Base-by-base conservation (phyloP, 2,888 invertebrate genomes). In the Eurytoma californica region DNA sequence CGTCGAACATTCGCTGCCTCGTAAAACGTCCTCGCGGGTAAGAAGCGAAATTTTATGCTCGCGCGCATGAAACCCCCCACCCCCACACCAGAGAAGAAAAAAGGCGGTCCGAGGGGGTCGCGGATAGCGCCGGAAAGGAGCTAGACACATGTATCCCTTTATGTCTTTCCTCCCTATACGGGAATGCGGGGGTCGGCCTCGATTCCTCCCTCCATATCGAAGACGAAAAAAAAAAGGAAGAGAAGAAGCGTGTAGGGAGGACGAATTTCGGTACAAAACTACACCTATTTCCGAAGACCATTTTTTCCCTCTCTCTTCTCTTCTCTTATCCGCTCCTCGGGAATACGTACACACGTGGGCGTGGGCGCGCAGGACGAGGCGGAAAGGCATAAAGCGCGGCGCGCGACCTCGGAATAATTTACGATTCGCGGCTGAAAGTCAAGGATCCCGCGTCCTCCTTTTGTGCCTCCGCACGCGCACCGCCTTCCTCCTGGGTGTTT, bases 361-460 rank as follows among this genome's bases (percentile, higher is more conserved):
- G 73, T 55, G 51, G 69, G 24, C 39, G 57, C 61, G 13, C 77
- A 66, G 72, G 61, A 75, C 51, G 61, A 72, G 39, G 63, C 81
- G 72, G 78, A 81, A 79, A 73, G 39, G 58, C 83, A 82, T 83
- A 82, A 84, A 84, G 80, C 79, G 83, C 81, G 77, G 30, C 39
- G 24, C 80, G 80, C 82, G 80, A 80, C 82, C 79, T 77, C 82
- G 72, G 80, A 82, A 68, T 82, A 84, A 85, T 84, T 85, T 85
- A 85, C 82, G 83, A 83, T 82, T 82, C 82, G 77, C 82, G 81
- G 82, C 79, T 81, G 83, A 85, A 84, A 85, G 84, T 84, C 84
- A 85, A 85, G 83, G 84, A 83, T 82, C 82, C 39, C 39, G 39
- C 39, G 39, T 39, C 39, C 39, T 39, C 39, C 39, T 39, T 39